Evolutionary conservation across 2,888 invertebrate genomes (phyloP).

Genomic region (Drosophila colorata): DNA sequence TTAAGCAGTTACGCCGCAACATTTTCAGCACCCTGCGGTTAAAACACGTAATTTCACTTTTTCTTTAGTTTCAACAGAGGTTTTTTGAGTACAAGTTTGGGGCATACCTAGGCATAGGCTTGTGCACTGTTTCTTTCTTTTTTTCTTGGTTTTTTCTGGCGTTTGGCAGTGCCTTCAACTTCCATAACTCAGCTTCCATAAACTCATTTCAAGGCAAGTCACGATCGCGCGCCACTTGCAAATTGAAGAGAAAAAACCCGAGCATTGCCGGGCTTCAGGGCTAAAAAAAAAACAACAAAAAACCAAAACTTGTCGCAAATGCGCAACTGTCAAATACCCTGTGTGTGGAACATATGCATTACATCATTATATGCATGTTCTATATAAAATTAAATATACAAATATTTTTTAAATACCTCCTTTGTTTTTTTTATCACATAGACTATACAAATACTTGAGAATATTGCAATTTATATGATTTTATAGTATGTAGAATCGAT

Average conservation of each 20-base stretch:
- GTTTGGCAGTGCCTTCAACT: slow-evolving; percentile 35
- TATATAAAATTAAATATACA: neutral
- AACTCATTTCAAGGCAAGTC: slow-evolving; percentile 73
- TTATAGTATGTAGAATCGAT: neutral
- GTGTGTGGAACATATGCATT: neutral
- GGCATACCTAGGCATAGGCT: slow-evolving; percentile 1
- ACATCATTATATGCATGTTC: too few species aligned
- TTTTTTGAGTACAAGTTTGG: slow-evolving; percentile 5
- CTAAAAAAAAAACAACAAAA: slow-evolving; percentile 21
- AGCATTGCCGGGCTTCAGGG: slow-evolving; percentile 43
- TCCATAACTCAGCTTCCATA: slow-evolving; percentile 31
- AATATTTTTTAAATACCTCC: too few species aligned
- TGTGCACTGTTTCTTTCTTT: neutral
- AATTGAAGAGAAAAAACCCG: slow-evolving; percentile 69
- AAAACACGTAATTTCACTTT: slow-evolving; percentile 45
- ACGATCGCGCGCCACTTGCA: slow-evolving; percentile 69
- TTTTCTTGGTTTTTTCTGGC: neutral
- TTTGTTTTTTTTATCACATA: too few species aligned
- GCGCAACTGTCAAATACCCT: slow-evolving; percentile 2
- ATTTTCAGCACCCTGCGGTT: slow-evolving; percentile 5
- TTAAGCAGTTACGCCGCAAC: slow-evolving; percentile 30
- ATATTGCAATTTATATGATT: neutral
- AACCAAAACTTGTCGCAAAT: neutral
- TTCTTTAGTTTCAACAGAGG: slow-evolving; percentile 29
- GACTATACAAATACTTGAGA: too few species aligned